These are phyloP conservation scores for Phasia obesa DNA, from an alignment of 2,888 invertebrate species.

Conservation along the genomic window DNA sequence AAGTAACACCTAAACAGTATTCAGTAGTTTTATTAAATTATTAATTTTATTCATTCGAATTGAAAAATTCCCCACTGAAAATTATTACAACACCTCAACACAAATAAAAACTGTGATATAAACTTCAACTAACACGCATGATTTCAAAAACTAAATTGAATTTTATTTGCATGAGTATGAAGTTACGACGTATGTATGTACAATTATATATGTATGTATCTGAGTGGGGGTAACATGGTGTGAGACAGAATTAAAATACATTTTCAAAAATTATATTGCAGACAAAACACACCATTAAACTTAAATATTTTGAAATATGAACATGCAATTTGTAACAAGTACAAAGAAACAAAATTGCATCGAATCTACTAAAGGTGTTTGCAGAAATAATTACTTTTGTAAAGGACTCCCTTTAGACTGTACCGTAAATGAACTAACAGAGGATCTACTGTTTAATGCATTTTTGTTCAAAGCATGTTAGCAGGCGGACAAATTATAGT, in stretches of 20 bases:
- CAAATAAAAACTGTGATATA: slow-evolving; percentile 33
- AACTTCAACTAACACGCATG: slow-evolving; percentile 43
- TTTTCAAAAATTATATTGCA: slow-evolving; percentile 15
- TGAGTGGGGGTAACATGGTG: neutral
- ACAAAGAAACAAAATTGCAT: slow-evolving; percentile 7
- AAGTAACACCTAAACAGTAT: slow-evolving; percentile 48
- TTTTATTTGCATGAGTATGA: slow-evolving; percentile 23
- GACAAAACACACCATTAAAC: slow-evolving; percentile 52
- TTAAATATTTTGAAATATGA: slow-evolving; percentile 43
- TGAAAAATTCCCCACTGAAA: slow-evolving; percentile 58
- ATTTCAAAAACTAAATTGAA: slow-evolving; percentile 43
- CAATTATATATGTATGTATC: neutral
- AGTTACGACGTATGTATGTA: neutral
- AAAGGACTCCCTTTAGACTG: slow-evolving; percentile 9
- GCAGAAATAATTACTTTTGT: neutral
- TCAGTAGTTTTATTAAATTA: slow-evolving; percentile 54
- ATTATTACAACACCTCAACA: slow-evolving; percentile 38
- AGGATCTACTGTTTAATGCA: slow-evolving; percentile 36
- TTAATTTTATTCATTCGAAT: slow-evolving; percentile 49
- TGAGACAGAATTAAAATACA: slow-evolving; percentile 13
- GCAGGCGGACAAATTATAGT: slow-evolving; percentile 52
- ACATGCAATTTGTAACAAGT: slow-evolving; percentile 64
- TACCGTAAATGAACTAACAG: neutral
- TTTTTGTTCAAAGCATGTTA: slow-evolving; percentile 28
- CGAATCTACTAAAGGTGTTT: too few relatives aligned